Percentiles rank a stretch among this genome's conserved stretches.
phyloP scores from a whole-genome alignment of 2,113 vertebrate genomes.

The Sardina pilchardus region DNA sequence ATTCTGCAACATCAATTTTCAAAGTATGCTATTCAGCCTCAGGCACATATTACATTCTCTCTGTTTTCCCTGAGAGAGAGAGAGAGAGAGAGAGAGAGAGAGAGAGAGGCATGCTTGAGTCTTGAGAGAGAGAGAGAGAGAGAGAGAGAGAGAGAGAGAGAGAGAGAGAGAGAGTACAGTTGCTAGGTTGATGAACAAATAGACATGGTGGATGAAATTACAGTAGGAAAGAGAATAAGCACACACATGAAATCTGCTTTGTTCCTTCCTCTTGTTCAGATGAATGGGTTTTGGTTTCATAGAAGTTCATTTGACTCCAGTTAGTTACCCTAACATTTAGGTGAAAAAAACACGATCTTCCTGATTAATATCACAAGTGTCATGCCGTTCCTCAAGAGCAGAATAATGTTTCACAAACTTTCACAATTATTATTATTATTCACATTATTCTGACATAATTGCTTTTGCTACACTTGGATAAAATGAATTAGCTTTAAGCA shows the following conservation, averaged over 20 bases:
- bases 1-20: neutral
- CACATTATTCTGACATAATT: conserved; percentile 7
- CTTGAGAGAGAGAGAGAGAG: neutral
- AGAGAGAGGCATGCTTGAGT: neutral
- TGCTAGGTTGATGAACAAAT: neutral
- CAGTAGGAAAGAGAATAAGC: neutral
- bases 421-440: too few species aligned
- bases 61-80: neutral
- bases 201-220: neutral
- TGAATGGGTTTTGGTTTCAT: neutral
- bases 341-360: neutral
- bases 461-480: too few species aligned
- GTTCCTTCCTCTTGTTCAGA: neutral
- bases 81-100: neutral
- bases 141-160: neutral
- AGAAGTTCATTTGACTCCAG: neutral
- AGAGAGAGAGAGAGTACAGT: neutral
- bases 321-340: neutral
- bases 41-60: neutral
- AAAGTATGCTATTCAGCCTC: neutral
- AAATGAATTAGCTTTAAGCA: too few species aligned
- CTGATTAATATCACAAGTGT: neutral
- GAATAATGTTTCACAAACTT: too few species aligned
- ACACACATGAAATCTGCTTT: neutral
- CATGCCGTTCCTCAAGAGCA: neutral